A percentile compares a stretch with the other conserved stretches of the same genome.
Conservation (phyloP, 2,113 vertebrate genomes). For the Prionailurus bengalensis region DNA sequence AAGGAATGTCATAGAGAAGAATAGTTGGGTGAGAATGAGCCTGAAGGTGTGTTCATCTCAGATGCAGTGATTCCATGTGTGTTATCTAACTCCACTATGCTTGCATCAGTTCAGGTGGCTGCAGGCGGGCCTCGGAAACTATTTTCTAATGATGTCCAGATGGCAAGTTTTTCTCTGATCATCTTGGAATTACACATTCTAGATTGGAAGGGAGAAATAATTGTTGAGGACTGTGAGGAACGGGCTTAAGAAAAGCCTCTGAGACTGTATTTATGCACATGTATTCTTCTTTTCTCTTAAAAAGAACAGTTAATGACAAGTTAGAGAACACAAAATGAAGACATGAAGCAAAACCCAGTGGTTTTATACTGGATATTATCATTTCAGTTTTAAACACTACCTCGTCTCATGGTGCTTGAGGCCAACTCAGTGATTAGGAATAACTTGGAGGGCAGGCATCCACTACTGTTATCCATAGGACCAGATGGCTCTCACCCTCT, state of each 20-base stretch:
- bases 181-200: slow-evolving; percentile 46
- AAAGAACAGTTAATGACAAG: neutral
- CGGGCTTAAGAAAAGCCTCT: slow-evolving; percentile 34
- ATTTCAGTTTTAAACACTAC: slow-evolving; percentile 17
- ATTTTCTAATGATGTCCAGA: slow-evolving; percentile 65
- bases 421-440: neutral
- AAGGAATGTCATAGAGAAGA: neutral
- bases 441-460: neutral
- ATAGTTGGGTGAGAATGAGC: neutral
- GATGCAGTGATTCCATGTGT: neutral
- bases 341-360: neutral
- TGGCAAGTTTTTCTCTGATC: slow-evolving; percentile 46
- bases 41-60: neutral
- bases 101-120: neutral
- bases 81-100: neutral
- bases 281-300: neutral
- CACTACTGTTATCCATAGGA: neutral
- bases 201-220: slow-evolving; percentile 35
- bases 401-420: neutral
- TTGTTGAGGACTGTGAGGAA: neutral
- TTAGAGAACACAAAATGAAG: slow-evolving; percentile 11
- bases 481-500: neutral
- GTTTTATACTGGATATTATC: neutral
- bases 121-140: slow-evolving; percentile 26
- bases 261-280: neutral